Percentiles rank a stretch among this genome's conserved stretches.
phyloP scores from a whole-genome alignment of 2,797 vertebrate species.

The Synanceia verrucosa region DNA sequence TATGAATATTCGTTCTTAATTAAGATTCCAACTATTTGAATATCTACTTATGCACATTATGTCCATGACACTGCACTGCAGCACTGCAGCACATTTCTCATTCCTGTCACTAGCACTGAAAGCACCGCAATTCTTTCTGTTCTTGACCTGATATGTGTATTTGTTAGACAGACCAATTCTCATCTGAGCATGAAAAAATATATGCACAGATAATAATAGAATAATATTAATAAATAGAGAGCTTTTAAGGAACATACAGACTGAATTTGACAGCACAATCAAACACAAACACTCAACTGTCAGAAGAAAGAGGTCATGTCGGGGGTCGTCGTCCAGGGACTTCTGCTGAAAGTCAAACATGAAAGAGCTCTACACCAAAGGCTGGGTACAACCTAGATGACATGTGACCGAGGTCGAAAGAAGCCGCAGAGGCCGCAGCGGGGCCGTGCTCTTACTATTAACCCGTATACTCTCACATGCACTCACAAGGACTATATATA shows the following conservation, averaged over 20 bases:
- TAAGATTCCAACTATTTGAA: background rate
- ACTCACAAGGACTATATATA: background rate
- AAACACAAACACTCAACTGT: conserved; percentile 33
- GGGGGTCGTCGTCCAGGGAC: conserved; percentile 59
- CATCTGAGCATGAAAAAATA: background rate
- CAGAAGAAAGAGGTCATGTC: conserved; percentile 52
- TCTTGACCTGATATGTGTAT: too few relatives aligned
- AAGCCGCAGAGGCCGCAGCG: conserved; percentile 39
- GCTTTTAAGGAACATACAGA: conserved; percentile 16
- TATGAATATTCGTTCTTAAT: background rate
- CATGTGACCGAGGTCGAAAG: conserved; percentile 60
- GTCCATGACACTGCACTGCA: background rate
- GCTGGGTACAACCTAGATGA: conserved; percentile 23
- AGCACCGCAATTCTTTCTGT: rapidly evolving
- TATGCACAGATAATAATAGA: background rate
- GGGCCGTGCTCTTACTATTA: conserved; percentile 26
- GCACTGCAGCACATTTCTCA: too few relatives aligned
- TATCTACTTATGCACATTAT: background rate
- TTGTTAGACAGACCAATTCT: background rate
- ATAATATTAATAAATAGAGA: background rate
- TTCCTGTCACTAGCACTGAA: background rate
- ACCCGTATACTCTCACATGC: background rate
- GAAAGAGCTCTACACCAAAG: conserved; percentile 66
- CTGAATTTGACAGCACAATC: conserved; percentile 34
- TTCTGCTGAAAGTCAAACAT: conserved; percentile 71